A percentile compares a stretch with the other conserved stretches of the same genome.
These are phyloP conservation scores for Ophion ellenae DNA, from an alignment of 2,888 invertebrate genomes.

Conservation along the genomic window DNA sequence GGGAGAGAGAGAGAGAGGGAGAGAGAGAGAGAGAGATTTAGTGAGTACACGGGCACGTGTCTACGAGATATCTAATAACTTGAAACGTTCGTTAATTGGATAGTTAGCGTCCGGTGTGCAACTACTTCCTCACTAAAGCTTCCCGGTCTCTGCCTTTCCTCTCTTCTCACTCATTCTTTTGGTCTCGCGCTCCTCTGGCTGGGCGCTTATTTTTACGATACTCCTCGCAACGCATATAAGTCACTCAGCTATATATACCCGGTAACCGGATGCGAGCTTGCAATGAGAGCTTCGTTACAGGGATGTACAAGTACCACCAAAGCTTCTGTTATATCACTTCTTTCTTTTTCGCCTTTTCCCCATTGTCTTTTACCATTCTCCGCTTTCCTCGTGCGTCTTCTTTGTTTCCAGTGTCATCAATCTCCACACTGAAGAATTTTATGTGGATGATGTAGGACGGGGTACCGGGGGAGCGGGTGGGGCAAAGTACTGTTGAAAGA, in stretches of 20 bases:
- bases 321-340: conserved; percentile 34
- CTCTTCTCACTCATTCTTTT: conserved; percentile 44
- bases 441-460: too few relatives aligned
- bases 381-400: neutral
- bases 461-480: too few relatives aligned
- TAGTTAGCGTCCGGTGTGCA: conserved; percentile 74
- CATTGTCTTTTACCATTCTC: neutral
- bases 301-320: conserved; percentile 35
- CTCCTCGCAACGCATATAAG: conserved; percentile 62
- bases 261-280: conserved; percentile 67
- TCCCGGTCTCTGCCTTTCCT: conserved; percentile 38
- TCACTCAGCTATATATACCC: conserved; percentile 1
- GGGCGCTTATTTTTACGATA: conserved; percentile 73
- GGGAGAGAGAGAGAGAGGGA: conserved; percentile 24
- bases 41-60: conserved; percentile 5
- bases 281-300: conserved; percentile 64
- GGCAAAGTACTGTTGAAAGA: too few relatives aligned
- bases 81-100: conserved; percentile 76
- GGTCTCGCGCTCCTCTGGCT: neutral
- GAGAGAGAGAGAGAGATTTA: neutral
- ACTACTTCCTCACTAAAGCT: conserved; percentile 31
- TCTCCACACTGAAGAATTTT: neutral
- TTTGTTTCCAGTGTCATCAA: neutral
- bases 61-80: conserved; percentile 73
- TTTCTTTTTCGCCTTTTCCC: neutral